Conservation (phyloP, 2,113 vertebrate genomes). For the Columba livia region DNA sequence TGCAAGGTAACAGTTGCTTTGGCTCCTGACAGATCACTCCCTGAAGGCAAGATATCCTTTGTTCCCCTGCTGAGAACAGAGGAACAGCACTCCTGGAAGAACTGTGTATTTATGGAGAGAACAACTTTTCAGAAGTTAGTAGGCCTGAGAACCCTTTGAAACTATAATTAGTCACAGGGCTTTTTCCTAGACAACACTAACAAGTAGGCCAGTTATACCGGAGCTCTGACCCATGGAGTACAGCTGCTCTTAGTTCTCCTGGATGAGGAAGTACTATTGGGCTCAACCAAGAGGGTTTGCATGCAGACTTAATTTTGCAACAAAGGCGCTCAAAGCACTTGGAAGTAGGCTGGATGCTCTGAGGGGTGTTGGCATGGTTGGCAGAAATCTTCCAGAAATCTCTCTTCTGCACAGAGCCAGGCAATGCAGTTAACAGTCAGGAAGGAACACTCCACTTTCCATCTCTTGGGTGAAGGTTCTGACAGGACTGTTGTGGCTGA, state of each 20-base stretch:
- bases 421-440: not conserved
- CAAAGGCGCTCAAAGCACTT: not conserved
- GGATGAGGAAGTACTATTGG: not conserved
- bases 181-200: not conserved
- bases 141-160: not conserved
- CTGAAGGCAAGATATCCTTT: not conserved
- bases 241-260: not conserved
- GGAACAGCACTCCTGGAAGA: not conserved
- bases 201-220: not conserved
- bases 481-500: not conserved
- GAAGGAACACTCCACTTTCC: not conserved
- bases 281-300: not conserved
- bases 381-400: not conserved
- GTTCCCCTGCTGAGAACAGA: not conserved
- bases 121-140: not conserved
- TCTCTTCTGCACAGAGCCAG: not conserved
- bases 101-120: not conserved
- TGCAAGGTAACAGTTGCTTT: conserved; percentile 86
- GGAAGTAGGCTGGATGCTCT: not conserved
- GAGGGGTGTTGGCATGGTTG: not conserved
- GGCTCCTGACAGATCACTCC: not conserved
- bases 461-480: not conserved
- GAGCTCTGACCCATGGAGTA: not conserved
- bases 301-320: not conserved
- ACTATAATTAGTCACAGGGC: not conserved